Evolutionary conservation across 2,888 invertebrate species (phyloP), one percentile per base, ranked within the genome.

Genomic region (Luperina testacea): DNA sequence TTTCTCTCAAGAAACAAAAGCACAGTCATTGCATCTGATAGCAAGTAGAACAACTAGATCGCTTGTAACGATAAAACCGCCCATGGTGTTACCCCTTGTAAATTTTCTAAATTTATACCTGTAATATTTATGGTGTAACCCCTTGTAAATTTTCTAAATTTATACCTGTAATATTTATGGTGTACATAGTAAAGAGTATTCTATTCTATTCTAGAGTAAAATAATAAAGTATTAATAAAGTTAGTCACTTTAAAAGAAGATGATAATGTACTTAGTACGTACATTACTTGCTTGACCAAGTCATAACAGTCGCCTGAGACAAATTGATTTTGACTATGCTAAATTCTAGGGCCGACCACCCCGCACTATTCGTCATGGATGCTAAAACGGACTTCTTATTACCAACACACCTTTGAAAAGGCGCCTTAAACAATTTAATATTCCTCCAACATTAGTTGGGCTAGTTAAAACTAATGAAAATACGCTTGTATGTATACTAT

Each of bases 261-360:
- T 61, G 38, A 17, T 75, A 64, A 64, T 57, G 59, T 59, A 45
- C 65, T 81, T 53, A 57, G 38, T 71, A n/a, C 24, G 9, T 61
- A 20, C 53, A 72, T 84, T 85, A 85, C 76, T 69, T 80, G n/a
- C 53, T 75, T 72, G 48, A 69, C 63, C 9, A 59, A 87, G 80
- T 83, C 87, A 42, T 83, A 73, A 83, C 74, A 71, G 74, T 59
- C 45, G 17, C 45, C 77, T 83, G 87, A 80, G 32, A 84, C 84
- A 75, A 85, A 85, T 87, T 85, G 87, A 85, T 85, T 85, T 69
- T 48, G 32, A 70, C 69, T 87, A 80, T 75, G 77, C 84, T 67
- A 72, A 83, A 84, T 84, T 59, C 42, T 85, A 85, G 80, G 87
- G 84, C 84, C 84, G 64, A 77, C 84, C 73, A 85, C 87, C 84